These are phyloP conservation scores for Eretmocerus hayati DNA, from an alignment of 2,888 invertebrate genomes.

Conservation along the genomic window DNA sequence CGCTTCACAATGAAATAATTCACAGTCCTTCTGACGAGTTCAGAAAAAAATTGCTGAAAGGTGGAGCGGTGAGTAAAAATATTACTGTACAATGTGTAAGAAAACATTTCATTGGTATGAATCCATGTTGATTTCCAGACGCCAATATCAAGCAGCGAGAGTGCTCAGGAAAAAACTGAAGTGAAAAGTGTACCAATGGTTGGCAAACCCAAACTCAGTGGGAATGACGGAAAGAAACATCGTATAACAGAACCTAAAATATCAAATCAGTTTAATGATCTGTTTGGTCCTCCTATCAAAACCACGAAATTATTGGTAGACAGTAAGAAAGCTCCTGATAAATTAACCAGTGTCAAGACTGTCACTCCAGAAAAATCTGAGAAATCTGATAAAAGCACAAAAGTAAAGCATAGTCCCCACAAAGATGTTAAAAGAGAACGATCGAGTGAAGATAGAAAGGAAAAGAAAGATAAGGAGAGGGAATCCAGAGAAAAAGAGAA, in stretches of 20 bases:
- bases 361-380: slow-evolving; percentile 52
- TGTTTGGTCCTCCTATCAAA: slow-evolving; percentile 81
- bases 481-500: slow-evolving; percentile 51
- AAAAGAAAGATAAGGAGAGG: slow-evolving; percentile 50
- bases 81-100: no score
- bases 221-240: slow-evolving; percentile 44
- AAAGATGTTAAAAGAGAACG: slow-evolving; percentile 50
- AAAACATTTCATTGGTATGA: no score
- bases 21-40: slow-evolving; percentile 84
- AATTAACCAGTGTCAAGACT: slow-evolving; percentile 34
- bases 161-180: slow-evolving; percentile 54
- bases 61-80: slow-evolving; percentile 69
- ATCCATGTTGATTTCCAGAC: slow-evolving; percentile 25
- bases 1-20: slow-evolving; percentile 79
- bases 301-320: slow-evolving; percentile 64
- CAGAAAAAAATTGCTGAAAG: slow-evolving; percentile 75
- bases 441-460: slow-evolving; percentile 45
- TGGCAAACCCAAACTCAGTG: slow-evolving; percentile 65
- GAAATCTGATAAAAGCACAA: slow-evolving; percentile 46
- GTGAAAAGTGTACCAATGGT: slow-evolving; percentile 57
- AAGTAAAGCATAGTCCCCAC: slow-evolving; percentile 53
- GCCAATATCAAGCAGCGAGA: slow-evolving; percentile 49
- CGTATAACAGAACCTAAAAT: slow-evolving; percentile 47
- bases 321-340: slow-evolving; percentile 51
- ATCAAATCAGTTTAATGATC: slow-evolving; percentile 63